A percentile compares a stretch with the other conserved stretches of the same genome.
phyloP scores from a whole-genome alignment of 2,113 vertebrate species.

The Lophotis ruficrista region DNA sequence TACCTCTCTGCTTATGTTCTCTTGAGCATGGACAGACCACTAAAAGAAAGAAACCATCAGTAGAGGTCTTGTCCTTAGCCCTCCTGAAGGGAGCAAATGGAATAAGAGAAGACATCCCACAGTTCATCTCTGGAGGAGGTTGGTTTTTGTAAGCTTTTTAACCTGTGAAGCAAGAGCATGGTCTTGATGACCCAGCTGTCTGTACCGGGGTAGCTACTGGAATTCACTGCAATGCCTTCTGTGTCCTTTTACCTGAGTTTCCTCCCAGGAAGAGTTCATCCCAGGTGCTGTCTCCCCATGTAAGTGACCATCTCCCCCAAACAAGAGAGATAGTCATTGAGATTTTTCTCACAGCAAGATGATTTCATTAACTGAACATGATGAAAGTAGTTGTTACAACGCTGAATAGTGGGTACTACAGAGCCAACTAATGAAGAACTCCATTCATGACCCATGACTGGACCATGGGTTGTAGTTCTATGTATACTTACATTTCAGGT shows the following conservation, averaged over 20 bases:
- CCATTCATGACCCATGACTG: not conserved
- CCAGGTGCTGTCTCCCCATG: not conserved
- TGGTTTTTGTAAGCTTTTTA: not conserved
- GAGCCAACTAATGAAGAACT: not conserved
- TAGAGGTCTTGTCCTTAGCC: not conserved
- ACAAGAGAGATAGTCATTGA: not conserved
- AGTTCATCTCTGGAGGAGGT: not conserved
- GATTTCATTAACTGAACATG: not conserved
- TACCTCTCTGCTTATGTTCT: not conserved
- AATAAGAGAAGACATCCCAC: not conserved
- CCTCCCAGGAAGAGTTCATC: not conserved
- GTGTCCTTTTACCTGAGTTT: not conserved
- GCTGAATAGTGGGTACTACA: not conserved
- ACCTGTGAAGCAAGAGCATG: accelerated
- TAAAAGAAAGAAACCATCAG: not conserved
- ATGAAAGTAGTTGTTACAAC: not conserved
- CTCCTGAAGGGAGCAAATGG: not conserved
- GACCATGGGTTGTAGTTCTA: not conserved
- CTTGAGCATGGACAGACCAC: not conserved
- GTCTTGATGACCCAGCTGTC: not conserved
- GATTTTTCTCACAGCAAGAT: not conserved
- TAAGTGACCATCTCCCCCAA: not conserved
- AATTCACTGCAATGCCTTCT: not conserved
- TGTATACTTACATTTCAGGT: not conserved
- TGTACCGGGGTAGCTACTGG: not conserved